Base-by-base conservation (phyloP, 2,113 vertebrate species). In the Chlorodrepanis virens region DNA sequence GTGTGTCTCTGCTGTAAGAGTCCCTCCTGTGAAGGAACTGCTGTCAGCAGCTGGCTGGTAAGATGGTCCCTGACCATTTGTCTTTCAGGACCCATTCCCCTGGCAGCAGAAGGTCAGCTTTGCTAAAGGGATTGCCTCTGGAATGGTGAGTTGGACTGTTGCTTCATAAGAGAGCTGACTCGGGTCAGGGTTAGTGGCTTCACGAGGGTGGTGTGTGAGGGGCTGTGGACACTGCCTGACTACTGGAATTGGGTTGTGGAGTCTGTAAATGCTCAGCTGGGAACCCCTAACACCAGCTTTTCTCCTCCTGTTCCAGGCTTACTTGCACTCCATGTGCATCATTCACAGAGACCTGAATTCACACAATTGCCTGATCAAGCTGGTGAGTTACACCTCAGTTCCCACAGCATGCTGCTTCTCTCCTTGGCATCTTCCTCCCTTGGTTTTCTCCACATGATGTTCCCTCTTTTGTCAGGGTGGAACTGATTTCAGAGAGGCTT, bases 101-200 rank as follows among this genome's bases (percentile, higher is more conserved):
- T 99, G 99, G 99, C 97, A 99, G 81, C 99, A 99, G 98, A 99
- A 99, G 83, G 99, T 99, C 97, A 99, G 98, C 95, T 99, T 99
- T 98, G 98, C 99, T 91, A 99, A 98, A 98, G 98, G 99, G 97
- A 99, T 99, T 57, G 98, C 99, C 28, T 99, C 99, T 44, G 99
- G 99, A 97, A 99, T 99, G 99, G 99, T 99, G 97, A 99, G 99
- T 98, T 11, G 20, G 40, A 10, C 44, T 74, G 54, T 61, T 3
- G 1, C 42, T 70, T 42, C 2, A 1, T 67, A 39, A 47, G 37
- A 22, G n/a, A 65, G 59, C 57, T 80, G 23, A 67, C 59, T 39
- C 27, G 70, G 35, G 24, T 64, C 56, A 35, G 52, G 56, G 39
- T 76, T 50, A 54, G 65, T n/a, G n/a, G 29, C 49, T 84, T 77